A percentile compares a stretch with the other conserved stretches of the same genome.
phyloP scores from a whole-genome alignment of 2,888 invertebrate genomes.

The Cybosia mesomella region DNA sequence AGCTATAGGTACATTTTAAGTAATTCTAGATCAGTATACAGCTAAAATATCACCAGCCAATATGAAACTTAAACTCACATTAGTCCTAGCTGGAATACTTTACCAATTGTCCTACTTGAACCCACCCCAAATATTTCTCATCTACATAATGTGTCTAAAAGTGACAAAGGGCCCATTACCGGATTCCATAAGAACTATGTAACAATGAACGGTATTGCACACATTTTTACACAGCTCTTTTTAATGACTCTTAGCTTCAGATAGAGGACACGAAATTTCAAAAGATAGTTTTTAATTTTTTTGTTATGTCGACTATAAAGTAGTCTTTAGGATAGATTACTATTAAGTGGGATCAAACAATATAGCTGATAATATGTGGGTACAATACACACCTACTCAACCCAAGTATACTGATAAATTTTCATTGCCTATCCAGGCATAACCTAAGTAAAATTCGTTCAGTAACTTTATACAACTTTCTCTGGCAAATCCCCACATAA shows the following conservation, averaged over 20 bases:
- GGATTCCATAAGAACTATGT: background rate
- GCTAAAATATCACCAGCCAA: background rate
- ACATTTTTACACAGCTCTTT: background rate
- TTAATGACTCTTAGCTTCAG: too few species aligned
- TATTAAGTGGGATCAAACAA: too few species aligned
- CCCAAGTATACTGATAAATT: background rate
- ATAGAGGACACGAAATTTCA: too few species aligned
- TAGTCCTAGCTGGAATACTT: background rate
- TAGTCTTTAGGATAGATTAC: too few species aligned
- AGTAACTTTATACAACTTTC: background rate
- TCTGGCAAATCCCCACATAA: background rate
- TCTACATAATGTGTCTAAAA: background rate
- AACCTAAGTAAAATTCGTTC: background rate
- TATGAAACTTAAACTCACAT: background rate
- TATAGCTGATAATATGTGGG: background rate
- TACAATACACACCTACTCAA: background rate
- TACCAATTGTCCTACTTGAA: background rate
- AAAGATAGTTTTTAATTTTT: too few species aligned
- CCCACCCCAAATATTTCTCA: background rate
- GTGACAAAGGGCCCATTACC: background rate
- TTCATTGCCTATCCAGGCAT: background rate
- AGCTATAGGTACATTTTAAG: background rate
- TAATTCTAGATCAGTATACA: background rate
- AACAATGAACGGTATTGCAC: background rate
- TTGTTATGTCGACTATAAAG: too few species aligned